These are phyloP conservation scores for Agonum fuliginosum DNA, from an alignment of 2,888 invertebrate species.

Conservation along the genomic window DNA sequence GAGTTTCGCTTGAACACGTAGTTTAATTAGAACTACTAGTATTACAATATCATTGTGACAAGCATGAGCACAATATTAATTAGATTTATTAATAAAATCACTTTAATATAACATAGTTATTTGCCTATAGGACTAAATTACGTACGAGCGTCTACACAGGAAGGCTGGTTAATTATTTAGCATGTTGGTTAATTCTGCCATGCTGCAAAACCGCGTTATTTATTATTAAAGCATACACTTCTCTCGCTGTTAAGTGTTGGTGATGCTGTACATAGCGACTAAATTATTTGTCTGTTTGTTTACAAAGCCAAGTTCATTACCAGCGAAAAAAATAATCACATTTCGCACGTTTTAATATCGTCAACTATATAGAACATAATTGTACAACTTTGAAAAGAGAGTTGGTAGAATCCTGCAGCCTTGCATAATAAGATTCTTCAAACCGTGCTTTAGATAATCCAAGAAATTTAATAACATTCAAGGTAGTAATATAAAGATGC, in stretches of 20 bases:
- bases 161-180: constrained; percentile 26
- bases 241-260: constrained; percentile 19
- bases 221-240: constrained; percentile 28
- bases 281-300: constrained; percentile 31
- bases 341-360: background rate
- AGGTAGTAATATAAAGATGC: too few relatives aligned
- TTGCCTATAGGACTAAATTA: constrained; percentile 30
- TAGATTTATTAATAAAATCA: constrained; percentile 32
- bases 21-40: background rate
- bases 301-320: constrained; percentile 1
- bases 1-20: too few relatives aligned
- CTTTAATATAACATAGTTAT: constrained; percentile 24
- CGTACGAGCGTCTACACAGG: constrained; percentile 26
- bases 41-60: constrained; percentile 12
- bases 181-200: constrained; percentile 30
- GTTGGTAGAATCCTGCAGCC: too few relatives aligned
- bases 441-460: too few relatives aligned
- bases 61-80: constrained; percentile 12
- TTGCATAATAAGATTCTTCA: too few relatives aligned
- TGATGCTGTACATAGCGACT: constrained; percentile 17
- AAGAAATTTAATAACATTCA: too few relatives aligned
- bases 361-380: too few relatives aligned
- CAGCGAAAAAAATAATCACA: too few relatives aligned
- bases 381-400: too few relatives aligned
- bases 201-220: constrained; percentile 33